These are phyloP conservation scores for Hololepta plana DNA, from an alignment of 2,888 invertebrate species.

Conservation along the genomic window DNA sequence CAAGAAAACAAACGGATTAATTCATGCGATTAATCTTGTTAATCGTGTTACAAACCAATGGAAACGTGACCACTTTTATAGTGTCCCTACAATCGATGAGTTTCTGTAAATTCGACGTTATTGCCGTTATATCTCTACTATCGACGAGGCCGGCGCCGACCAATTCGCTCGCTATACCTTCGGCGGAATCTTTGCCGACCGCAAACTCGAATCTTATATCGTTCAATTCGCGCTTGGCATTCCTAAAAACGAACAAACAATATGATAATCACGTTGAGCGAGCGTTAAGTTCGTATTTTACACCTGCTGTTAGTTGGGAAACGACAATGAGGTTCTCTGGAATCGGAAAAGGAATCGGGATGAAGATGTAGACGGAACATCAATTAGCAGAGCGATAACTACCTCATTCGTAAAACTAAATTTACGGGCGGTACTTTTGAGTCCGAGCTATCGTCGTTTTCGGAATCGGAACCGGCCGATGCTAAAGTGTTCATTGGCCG, in stretches of 20 bases:
- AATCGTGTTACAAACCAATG: constrained; percentile 40
- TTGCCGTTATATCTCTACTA: constrained; percentile 76
- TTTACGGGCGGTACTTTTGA: constrained; percentile 41
- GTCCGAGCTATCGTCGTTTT: constrained; percentile 27
- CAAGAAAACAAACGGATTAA: constrained; percentile 8
- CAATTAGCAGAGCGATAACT: too few species aligned
- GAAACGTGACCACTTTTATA: constrained; percentile 70
- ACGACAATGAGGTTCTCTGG: too few species aligned
- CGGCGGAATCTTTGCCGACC: constrained; percentile 72
- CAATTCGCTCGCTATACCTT: constrained; percentile 85
- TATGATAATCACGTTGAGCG: not conserved
- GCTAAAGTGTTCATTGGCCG: constrained; percentile 29
- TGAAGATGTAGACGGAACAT: too few species aligned
- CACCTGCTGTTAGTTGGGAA: too few species aligned
- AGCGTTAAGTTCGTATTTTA: too few species aligned
- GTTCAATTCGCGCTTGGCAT: constrained; percentile 78
- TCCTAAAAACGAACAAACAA: constrained; percentile 33
- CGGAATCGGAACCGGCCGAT: constrained; percentile 26
- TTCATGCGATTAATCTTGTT: constrained; percentile 1
- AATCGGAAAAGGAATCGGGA: too few species aligned
- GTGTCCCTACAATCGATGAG: constrained; percentile 57
- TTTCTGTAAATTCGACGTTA: constrained; percentile 82
- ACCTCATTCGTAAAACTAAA: constrained; percentile 78
- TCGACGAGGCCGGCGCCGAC: constrained; percentile 92
- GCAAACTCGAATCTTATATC: constrained; percentile 97